Evolutionary conservation across 2,888 invertebrate species (phyloP), one percentile per base, ranked within the genome.

Genomic region (Leucophenga montana): DNA sequence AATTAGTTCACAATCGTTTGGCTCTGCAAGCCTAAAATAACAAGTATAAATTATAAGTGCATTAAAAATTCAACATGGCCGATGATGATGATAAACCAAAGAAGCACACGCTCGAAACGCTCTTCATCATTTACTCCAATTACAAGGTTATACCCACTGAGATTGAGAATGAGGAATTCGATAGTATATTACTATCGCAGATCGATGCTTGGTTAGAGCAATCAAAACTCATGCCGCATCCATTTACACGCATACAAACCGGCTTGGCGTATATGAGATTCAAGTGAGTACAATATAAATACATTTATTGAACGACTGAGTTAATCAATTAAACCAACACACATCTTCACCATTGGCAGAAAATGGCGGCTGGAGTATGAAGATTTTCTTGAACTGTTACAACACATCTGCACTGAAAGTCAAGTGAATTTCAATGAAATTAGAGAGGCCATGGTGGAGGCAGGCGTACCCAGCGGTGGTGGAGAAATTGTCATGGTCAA

Each of bases 351-450:
- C 1, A n/a, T 16, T 13, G 13, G 20, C 33, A 85, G 85, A 71
- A 85, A 85, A 67, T 85, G 85, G 86, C 80, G 85, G 0, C 69
- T 85, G 66, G 84, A 84, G 53, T 86, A 73, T 22, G 79, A 86
- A 59, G 85, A 85, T 39, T 85, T 86, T 59, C 44, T 78, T 0
- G 80, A 85, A 57, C 69, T 85, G 8, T 68, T 85, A n/a, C 71
- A 74, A 9, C 68, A 69, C 6, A 66, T 81, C 13, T 69, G 77
- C 69, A 1, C 0, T 0, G 81, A 82, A 14, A 53, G 70, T 2
- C 61, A 77, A 1, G 9, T 76, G 1, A 54, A 27, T n/a, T 66
- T 78, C 9, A 82, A 83, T 0, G 72, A 75, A 0, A 39, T 84
- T 2, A 84, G 80, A 68, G 79, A 77, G 11, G 61, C 57, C 0